phyloP scores from a whole-genome alignment of 2,888 invertebrate genomes.

The Drosophila fungiperda region DNA sequence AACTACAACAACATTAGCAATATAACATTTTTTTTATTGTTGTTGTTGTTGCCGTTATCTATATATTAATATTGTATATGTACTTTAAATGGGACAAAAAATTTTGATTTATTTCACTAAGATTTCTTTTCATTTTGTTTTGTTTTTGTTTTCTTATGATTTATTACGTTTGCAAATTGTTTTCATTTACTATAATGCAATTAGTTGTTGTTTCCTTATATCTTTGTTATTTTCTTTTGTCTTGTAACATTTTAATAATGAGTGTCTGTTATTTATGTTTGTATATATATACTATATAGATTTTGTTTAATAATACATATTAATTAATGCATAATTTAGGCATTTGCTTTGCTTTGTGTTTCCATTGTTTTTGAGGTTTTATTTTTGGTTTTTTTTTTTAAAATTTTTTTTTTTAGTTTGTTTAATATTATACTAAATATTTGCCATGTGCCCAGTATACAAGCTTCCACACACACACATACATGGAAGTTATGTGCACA shows the following conservation, averaged over 20 bases:
- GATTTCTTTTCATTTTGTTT: constrained; percentile 20
- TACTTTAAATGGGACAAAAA: constrained; percentile 70
- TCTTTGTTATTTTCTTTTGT: constrained; percentile 12
- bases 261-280: constrained; percentile 28
- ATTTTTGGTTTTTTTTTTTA: constrained; percentile 6
- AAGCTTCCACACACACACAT: constrained; percentile 51
- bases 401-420: constrained; percentile 15
- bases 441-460: constrained; percentile 46
- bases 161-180: constrained; percentile 44
- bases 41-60: constrained; percentile 14
- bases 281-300: constrained; percentile 27
- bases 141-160: constrained; percentile 37
- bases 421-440: constrained; percentile 59
- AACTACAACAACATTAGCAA: constrained; percentile 23
- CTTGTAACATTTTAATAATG: constrained; percentile 21
- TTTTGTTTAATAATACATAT: constrained; percentile 52
- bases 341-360: constrained; percentile 59
- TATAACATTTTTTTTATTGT: constrained; percentile 17
- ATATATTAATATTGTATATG: constrained; percentile 31
- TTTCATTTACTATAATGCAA: constrained; percentile 46
- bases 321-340: constrained; percentile 67
- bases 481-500: constrained; percentile 4
- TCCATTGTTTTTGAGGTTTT: constrained; percentile 34
- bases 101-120: constrained; percentile 81
- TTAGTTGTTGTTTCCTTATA: constrained; percentile 26